phyloP scores from a whole-genome alignment of 2,113 vertebrate genomes.

The Macrotus californicus region DNA sequence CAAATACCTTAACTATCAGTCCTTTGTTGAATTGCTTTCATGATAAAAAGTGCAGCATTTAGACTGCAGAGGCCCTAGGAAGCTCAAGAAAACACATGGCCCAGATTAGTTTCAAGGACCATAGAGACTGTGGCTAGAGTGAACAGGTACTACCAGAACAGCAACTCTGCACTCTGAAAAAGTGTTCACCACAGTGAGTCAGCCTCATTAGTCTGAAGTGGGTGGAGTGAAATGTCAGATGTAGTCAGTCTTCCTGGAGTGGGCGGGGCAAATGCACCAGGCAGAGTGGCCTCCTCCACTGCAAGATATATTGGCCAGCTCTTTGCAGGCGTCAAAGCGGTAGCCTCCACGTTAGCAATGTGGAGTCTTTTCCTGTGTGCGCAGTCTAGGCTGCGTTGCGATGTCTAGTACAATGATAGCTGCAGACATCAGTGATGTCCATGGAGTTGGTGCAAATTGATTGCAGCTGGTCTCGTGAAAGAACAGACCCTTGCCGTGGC shows the following conservation, averaged over 20 bases:
- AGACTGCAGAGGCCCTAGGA: not conserved
- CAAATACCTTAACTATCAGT: not conserved
- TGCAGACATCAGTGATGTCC: rapidly evolving
- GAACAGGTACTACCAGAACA: not conserved
- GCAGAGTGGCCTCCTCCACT: rapidly evolving
- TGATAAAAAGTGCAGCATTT: not conserved
- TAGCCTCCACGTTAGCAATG: not conserved
- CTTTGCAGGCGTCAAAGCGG: not conserved
- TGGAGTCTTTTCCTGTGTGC: not conserved
- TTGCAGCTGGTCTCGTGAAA: not conserved
- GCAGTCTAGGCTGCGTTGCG: not conserved
- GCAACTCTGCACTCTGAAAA: not conserved
- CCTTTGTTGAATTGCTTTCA: not conserved
- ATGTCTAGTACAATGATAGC: not conserved
- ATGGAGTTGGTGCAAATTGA: not conserved
- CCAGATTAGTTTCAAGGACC: not conserved
- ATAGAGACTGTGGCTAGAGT: not conserved
- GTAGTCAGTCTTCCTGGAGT: not conserved
- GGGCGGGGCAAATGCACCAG: not conserved
- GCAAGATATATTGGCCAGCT: not conserved
- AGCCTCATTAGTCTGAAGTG: not conserved
- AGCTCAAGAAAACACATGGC: not conserved
- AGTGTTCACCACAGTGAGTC: not conserved
- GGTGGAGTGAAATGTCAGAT: not conserved
- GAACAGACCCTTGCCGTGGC: not conserved